Percentiles rank a stretch among this genome's conserved stretches.
These are phyloP conservation scores for Noturus placidus DNA, from an alignment of 2,113 vertebrate species.

Conservation along the genomic window DNA sequence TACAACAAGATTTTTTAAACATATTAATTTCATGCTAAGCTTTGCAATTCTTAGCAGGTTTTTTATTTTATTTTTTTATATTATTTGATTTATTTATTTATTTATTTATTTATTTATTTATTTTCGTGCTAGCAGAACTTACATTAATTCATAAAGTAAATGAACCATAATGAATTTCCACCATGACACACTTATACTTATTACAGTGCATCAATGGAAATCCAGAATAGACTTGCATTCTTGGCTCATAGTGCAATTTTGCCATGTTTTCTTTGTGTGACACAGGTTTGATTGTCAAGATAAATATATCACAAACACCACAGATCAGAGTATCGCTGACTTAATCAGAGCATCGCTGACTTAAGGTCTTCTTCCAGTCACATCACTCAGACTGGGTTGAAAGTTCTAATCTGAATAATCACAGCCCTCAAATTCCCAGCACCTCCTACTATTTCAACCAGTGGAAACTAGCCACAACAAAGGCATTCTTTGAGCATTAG, in stretches of 20 bases:
- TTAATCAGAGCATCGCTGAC: not conserved
- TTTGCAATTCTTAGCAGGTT: too few relatives aligned
- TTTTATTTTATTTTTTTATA: too few relatives aligned
- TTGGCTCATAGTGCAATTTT: not conserved
- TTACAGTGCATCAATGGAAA: not conserved
- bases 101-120: too few relatives aligned
- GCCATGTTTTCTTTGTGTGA: not conserved
- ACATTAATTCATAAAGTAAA: not conserved
- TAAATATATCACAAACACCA: slow-evolving; percentile 3
- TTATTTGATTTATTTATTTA: too few relatives aligned
- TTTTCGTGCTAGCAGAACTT: not conserved
- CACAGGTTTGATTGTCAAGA: not conserved
- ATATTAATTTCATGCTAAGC: not conserved
- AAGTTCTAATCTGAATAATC: slow-evolving; percentile 9
- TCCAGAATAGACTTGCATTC: not conserved
- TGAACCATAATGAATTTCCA: not conserved
- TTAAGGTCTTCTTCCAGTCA: not conserved
- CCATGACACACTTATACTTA: not conserved
- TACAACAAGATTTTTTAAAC: not conserved
- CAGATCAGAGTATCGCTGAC: not conserved
- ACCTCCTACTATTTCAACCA: slow-evolving; percentile 4
- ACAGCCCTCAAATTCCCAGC: not conserved
- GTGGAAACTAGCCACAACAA: slow-evolving; percentile 35
- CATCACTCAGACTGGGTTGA: not conserved
- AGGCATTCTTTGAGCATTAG: slow-evolving; percentile 26